Conservation (phyloP, 2,888 invertebrate genomes). For the Lottia scabra region DNA sequence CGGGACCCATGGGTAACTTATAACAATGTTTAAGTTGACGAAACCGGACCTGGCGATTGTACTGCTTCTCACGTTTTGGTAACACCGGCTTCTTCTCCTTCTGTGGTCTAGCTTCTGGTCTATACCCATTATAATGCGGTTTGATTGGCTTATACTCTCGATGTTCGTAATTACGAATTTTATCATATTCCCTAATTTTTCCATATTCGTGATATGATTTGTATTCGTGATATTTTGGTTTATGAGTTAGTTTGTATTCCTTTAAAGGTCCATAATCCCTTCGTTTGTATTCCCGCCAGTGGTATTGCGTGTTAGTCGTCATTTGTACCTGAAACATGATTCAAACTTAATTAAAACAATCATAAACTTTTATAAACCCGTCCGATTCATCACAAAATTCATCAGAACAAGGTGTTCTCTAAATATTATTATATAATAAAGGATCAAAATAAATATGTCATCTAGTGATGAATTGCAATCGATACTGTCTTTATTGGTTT, state of each 20-base stretch:
- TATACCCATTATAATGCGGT: background rate
- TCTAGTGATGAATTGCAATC: no score
- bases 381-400: no score
- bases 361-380: no score
- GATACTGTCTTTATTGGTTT: no score
- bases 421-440: no score
- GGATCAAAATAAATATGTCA: no score
- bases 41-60: background rate
- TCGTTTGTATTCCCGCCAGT: background rate
- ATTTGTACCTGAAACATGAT: background rate
- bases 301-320: background rate
- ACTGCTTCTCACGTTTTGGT: background rate
- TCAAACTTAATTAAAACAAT: no score
- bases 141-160: background rate
- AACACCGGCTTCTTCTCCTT: background rate
- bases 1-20: background rate
- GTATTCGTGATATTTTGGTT: background rate
- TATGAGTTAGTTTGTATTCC: background rate
- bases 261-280: background rate
- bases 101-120: background rate
- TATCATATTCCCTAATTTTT: background rate
- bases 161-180: background rate
- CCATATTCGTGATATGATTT: conserved; percentile 2
- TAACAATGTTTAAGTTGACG: background rate
- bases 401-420: no score